phyloP scores from a whole-genome alignment of 2,113 vertebrate species.

The Nematolebias whitei region DNA sequence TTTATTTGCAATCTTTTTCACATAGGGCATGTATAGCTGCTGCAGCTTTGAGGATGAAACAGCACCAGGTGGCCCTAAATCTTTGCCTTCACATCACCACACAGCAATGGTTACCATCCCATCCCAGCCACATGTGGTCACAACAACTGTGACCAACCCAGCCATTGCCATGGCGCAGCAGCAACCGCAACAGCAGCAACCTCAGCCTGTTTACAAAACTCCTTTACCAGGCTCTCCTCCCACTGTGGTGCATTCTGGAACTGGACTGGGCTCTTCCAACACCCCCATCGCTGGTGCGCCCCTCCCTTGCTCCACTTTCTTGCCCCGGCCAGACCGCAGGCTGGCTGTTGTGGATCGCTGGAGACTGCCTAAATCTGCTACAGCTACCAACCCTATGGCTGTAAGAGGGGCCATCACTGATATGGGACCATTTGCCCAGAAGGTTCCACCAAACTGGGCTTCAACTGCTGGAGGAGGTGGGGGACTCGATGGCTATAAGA shows the following conservation, averaged over 20 bases:
- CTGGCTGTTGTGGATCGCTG: slow-evolving; percentile 88
- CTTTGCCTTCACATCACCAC: slow-evolving; percentile 77
- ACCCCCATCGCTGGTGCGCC: slow-evolving; percentile 83
- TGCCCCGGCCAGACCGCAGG: slow-evolving; percentile 86
- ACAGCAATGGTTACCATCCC: slow-evolving; percentile 73
- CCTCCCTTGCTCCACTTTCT: slow-evolving; percentile 86
- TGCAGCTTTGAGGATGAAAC: slow-evolving; percentile 90
- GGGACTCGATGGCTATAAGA: slow-evolving; percentile 89
- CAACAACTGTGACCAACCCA: slow-evolving; percentile 73
- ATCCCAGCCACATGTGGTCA: slow-evolving; percentile 75
- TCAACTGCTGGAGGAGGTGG: slow-evolving; percentile 72
- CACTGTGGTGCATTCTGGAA: slow-evolving; percentile 81
- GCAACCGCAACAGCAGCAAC: slow-evolving; percentile 76
- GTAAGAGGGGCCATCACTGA: slow-evolving; percentile 75
- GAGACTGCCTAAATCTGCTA: slow-evolving; percentile 84
- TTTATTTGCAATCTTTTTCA: slow-evolving; percentile 25
- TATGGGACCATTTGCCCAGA: slow-evolving; percentile 78
- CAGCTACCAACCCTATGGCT: slow-evolving; percentile 81
- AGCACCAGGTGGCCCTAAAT: slow-evolving; percentile 74
- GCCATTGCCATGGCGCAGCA: slow-evolving; percentile 78
- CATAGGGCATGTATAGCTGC: slow-evolving; percentile 93
- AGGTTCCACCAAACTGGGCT: slow-evolving; percentile 78
- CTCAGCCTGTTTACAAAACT: slow-evolving; percentile 79
- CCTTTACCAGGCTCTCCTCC: slow-evolving; percentile 83
- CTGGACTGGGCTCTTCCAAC: slow-evolving; percentile 81